A percentile compares a stretch with the other conserved stretches of the same genome.
Conservation (phyloP, 2,113 vertebrate genomes). For the Anolis carolinensis region DNA sequence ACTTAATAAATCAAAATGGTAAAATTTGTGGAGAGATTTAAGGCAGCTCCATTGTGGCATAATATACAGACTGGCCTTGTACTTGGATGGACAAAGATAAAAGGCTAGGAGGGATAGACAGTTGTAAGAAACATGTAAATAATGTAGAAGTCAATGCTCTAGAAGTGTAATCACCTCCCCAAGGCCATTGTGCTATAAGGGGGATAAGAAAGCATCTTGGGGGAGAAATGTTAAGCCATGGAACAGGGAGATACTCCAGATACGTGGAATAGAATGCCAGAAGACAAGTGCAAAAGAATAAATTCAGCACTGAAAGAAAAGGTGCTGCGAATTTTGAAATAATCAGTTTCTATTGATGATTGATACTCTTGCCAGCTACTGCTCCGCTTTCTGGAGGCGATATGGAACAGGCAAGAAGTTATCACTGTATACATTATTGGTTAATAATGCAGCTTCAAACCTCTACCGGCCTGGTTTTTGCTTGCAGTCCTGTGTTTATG, state of each 20-base stretch:
- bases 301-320: not conserved
- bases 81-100: too few relatives aligned
- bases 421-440: not conserved
- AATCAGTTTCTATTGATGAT: not conserved
- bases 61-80: not conserved
- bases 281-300: not conserved
- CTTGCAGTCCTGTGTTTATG: not conserved
- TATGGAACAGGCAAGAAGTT: not conserved
- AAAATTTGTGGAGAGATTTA: not conserved
- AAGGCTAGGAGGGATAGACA: too few relatives aligned
- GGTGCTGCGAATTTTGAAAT: not conserved
- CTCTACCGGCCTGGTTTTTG: not conserved
- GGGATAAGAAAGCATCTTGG: not conserved
- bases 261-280: not conserved
- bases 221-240: not conserved
- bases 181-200: too few relatives aligned
- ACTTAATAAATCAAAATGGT: constrained; percentile 5
- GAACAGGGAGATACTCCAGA: not conserved
- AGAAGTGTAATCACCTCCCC: too few relatives aligned
- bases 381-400: not conserved
- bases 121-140: too few relatives aligned
- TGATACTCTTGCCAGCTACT: not conserved
- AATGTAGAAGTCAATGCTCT: too few relatives aligned
- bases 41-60: not conserved
- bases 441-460: not conserved